Percentiles rank a stretch among this genome's conserved stretches.
Evolutionary conservation across 1,140 invertebrate species (phyloP).

Genomic region (Meloidogyne chitwoodi): DNA sequence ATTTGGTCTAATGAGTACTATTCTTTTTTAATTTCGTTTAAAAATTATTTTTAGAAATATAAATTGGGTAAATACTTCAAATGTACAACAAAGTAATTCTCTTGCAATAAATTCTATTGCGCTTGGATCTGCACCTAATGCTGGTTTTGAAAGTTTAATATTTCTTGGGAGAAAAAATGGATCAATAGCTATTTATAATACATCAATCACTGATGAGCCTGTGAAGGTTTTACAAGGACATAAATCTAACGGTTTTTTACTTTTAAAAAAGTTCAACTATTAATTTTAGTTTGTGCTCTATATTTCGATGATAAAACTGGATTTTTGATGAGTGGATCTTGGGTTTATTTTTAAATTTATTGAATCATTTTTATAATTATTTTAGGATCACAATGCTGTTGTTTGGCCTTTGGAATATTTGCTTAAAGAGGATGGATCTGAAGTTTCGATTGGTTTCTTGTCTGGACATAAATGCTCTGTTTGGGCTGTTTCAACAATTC

Average conservation of each 20-base stretch:
- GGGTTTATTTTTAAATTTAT: not conserved
- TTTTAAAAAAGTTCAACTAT: not conserved
- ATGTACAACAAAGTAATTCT: not conserved
- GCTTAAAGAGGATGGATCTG: constrained; percentile 7
- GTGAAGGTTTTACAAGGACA: constrained; percentile 16
- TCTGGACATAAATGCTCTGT: constrained; percentile 76
- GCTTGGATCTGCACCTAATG: not conserved
- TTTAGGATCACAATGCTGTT: constrained; percentile 47
- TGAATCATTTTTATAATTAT: constrained; percentile 25
- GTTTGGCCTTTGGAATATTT: constrained; percentile 45
- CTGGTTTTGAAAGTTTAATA: constrained; percentile 3
- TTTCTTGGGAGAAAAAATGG: constrained; percentile 28
- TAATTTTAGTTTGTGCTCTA: constrained; percentile 40
- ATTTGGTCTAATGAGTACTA: constrained; percentile 12
- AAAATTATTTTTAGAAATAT: not conserved
- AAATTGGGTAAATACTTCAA: not conserved
- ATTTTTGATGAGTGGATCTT: constrained; percentile 17
- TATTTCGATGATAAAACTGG: constrained; percentile 18
- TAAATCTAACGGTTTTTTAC: constrained; percentile 17
- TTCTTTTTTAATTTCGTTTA: not conserved
- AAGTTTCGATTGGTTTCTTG: constrained; percentile 24
- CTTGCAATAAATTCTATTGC: constrained; percentile 27
- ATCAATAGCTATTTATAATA: constrained; percentile 21
- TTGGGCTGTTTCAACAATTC: constrained; percentile 78
- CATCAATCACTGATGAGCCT: constrained; percentile 5